phyloP scores from a whole-genome alignment of 2,797 vertebrate species.

The Poecilia picta region DNA sequence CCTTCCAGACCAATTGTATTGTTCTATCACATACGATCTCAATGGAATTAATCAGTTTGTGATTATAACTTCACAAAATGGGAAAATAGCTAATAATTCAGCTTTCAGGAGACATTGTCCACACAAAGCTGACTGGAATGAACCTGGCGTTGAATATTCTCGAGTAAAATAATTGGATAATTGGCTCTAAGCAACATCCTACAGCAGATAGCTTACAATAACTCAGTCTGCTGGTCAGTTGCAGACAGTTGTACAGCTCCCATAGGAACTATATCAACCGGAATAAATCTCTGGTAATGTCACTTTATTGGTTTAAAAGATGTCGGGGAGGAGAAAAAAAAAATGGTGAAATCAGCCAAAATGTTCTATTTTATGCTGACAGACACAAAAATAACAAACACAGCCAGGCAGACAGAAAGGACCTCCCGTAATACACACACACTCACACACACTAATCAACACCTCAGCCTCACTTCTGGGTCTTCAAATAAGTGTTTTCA shows the following conservation, averaged over 20 bases:
- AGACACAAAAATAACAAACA: conserved; percentile 17
- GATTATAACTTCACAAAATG: background rate
- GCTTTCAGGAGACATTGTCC: background rate
- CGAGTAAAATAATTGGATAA: conserved; percentile 74
- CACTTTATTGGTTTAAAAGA: conserved; percentile 47
- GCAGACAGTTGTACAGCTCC: conserved; percentile 28
- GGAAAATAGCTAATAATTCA: conserved; percentile 1
- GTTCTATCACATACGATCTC: background rate
- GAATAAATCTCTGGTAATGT: conserved; percentile 37
- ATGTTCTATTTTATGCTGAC: conserved; percentile 48
- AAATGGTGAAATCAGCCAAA: conserved; percentile 43
- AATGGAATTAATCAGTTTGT: background rate
- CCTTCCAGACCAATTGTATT: background rate
- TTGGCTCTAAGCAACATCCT: conserved; percentile 67
- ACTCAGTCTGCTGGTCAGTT: conserved; percentile 19
- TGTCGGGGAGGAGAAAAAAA: conserved; percentile 36
- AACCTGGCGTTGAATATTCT: conserved; percentile 56
- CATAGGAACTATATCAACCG: background rate
- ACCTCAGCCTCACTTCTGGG: conserved; percentile 28
- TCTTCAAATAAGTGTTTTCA: conserved; percentile 41
- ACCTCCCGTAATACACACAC: conserved; percentile 15
- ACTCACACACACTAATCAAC: conserved; percentile 32
- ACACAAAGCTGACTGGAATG: conserved; percentile 36
- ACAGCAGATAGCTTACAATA: conserved; percentile 28
- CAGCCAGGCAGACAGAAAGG: conserved; percentile 20